Evolutionary conservation across 1,140 invertebrate species (phyloP).

Genomic region (Drosophila triauraria): DNA sequence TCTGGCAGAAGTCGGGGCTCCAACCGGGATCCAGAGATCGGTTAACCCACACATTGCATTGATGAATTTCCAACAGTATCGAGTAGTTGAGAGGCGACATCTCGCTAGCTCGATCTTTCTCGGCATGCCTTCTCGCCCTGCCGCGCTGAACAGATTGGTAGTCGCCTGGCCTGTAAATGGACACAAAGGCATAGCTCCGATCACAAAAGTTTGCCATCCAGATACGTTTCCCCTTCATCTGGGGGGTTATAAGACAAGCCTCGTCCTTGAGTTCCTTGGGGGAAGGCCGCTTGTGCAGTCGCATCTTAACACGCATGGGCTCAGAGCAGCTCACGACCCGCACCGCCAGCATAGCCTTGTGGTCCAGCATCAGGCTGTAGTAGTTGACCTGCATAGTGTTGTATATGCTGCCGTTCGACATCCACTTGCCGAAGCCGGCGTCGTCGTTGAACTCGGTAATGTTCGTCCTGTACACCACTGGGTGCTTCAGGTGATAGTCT

Average conservation of each 20-base stretch:
- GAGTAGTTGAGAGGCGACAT: constrained; percentile 12
- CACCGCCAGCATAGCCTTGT: constrained; percentile 25
- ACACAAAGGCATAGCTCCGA: constrained; percentile 14
- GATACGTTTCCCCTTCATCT: constrained; percentile 23
- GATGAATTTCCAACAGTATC: constrained; percentile 30
- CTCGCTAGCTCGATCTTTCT: neutral
- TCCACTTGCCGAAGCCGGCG: neutral
- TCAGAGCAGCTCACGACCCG: constrained; percentile 15
- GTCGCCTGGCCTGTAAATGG: neutral
- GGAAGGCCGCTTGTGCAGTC: constrained; percentile 13
- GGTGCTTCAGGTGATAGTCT: neutral
- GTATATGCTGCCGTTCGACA: constrained; percentile 16
- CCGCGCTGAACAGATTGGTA: neutral
- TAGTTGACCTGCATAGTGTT: constrained; percentile 4
- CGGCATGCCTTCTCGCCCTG: neutral
- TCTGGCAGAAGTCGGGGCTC: constrained; percentile 18
- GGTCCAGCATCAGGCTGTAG: constrained; percentile 7
- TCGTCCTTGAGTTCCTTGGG: neutral
- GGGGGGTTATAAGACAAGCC: constrained; percentile 6
- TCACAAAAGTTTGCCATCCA: constrained; percentile 32
- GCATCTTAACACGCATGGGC: constrained; percentile 8
- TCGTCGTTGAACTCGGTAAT: constrained; percentile 8
- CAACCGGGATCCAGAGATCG: constrained; percentile 23
- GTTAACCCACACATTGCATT: constrained; percentile 32
- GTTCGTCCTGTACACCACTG: constrained; percentile 14